Conservation (phyloP, 2,888 invertebrate genomes). For the Drosophila macrospina region DNA sequence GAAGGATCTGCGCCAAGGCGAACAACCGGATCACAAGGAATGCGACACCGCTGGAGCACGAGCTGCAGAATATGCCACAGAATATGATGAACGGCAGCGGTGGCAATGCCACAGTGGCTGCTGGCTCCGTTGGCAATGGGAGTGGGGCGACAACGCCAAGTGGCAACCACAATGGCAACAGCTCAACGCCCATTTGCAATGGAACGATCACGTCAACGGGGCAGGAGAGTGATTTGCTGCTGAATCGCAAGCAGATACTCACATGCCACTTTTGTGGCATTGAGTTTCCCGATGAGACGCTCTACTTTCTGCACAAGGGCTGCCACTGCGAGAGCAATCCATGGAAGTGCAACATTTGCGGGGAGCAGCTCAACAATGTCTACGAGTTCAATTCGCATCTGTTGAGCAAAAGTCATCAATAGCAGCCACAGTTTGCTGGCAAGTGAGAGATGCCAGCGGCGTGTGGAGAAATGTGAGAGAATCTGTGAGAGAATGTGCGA, state of each 20-base stretch:
- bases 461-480: not conserved
- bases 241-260: conserved; percentile 86
- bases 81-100: conserved; percentile 60
- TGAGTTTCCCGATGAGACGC: conserved; percentile 97
- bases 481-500: conserved; percentile 3
- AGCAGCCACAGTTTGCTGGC: conserved; percentile 82
- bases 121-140: conserved; percentile 16
- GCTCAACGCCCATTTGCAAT: conserved; percentile 86
- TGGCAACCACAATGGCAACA: conserved; percentile 30
- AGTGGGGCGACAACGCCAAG: not conserved
- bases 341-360: conserved; percentile 98
- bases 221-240: conserved; percentile 86
- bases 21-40: conserved; percentile 86
- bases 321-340: conserved; percentile 99
- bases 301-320: conserved; percentile 98
- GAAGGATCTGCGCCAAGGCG: conserved; percentile 91
- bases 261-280: conserved; percentile 97
- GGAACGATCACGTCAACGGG: conserved; percentile 91
- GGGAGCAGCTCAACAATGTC: conserved; percentile 96
- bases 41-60: conserved; percentile 80
- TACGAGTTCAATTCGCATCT: conserved; percentile 99
- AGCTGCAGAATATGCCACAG: conserved; percentile 66
- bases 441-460: conserved; percentile 45
- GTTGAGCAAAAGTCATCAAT: conserved; percentile 96
- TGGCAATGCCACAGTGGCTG: conserved; percentile 21